phyloP scores from a whole-genome alignment of 1,140 invertebrate species.

The Choristoneura fumiferana region DNA sequence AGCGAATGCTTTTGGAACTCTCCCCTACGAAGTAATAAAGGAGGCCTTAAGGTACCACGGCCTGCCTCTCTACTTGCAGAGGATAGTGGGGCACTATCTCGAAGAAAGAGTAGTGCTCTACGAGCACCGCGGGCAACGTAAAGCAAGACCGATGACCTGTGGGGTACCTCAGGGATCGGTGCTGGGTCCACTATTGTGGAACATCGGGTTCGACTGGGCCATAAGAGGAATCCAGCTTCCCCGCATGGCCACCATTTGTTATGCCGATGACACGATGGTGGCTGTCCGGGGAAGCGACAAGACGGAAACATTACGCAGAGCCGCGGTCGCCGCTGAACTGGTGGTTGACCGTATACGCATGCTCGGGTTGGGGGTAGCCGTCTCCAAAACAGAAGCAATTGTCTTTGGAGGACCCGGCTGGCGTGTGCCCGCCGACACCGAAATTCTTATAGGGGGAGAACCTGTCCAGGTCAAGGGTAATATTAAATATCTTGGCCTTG shows the following conservation, averaged over 20 bases:
- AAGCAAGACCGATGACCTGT: neutral
- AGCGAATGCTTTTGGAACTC: constrained; percentile 22
- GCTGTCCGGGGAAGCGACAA: no score
- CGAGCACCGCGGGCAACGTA: neutral
- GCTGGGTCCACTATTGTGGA: neutral
- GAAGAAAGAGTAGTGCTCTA: neutral
- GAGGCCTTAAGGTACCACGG: constrained; percentile 12
- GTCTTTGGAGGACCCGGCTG: no score
- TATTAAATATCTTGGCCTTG: no score
- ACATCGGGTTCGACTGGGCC: neutral
- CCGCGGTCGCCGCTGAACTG: no score
- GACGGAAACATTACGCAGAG: no score
- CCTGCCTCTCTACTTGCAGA: constrained; percentile 15
- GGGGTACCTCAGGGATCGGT: constrained; percentile 6
- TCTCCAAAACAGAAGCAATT: no score
- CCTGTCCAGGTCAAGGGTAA: no score
- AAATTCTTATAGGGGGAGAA: no score
- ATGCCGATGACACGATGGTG: constrained; percentile 2
- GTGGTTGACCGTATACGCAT: no score
- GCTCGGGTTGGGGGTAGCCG: no score
- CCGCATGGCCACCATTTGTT: neutral
- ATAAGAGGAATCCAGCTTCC: neutral
- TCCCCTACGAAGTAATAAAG: constrained; percentile 15
- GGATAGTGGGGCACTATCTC: neutral
- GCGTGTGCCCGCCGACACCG: no score